These are phyloP conservation scores for Sturnira hondurensis DNA, from an alignment of 2,113 vertebrate species.

Conservation along the genomic window DNA sequence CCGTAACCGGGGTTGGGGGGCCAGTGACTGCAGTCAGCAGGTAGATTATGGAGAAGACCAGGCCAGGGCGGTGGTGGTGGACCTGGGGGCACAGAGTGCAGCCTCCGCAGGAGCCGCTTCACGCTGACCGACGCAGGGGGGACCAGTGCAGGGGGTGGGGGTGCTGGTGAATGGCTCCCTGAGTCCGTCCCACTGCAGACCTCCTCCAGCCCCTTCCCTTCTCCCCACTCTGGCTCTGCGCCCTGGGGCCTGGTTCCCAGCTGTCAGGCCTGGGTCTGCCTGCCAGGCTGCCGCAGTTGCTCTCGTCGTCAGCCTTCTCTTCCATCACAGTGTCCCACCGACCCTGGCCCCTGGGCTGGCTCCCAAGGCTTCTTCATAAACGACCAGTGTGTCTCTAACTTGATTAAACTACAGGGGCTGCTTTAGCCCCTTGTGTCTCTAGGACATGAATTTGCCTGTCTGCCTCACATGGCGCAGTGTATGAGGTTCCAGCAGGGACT, in stretches of 20 bases:
- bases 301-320: background rate
- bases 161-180: rapidly evolving
- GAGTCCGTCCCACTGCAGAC: background rate
- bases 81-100: rapidly evolving
- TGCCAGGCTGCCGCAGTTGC: background rate
- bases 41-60: rapidly evolving
- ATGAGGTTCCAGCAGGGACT: background rate
- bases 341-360: background rate
- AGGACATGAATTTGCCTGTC: background rate
- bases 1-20: background rate
- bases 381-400: background rate
- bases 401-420: background rate
- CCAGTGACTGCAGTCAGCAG: background rate
- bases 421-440: background rate
- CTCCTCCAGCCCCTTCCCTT: background rate
- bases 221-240: background rate
- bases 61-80: background rate
- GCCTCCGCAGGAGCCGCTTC: background rate
- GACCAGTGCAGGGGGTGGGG: background rate
- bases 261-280: background rate
- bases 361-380: background rate
- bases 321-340: rapidly evolving
- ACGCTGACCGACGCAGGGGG: background rate
- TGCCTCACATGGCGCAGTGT: background rate
- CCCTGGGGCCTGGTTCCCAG: background rate